Base-by-base conservation (phyloP, 2,113 vertebrate species). In the Lepus timidus region DNA sequence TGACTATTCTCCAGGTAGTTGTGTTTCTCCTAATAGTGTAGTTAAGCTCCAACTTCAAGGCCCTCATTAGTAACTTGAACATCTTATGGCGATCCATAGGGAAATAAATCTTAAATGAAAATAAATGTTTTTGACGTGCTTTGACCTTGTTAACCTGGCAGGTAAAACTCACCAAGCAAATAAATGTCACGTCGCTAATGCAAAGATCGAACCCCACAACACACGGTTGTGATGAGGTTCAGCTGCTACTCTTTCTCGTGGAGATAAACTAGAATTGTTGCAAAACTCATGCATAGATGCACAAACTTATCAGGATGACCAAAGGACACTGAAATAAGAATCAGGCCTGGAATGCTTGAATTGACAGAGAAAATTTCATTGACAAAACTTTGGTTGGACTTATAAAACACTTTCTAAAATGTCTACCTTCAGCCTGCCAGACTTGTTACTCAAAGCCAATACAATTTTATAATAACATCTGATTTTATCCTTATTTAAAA, bases 31-130 rank as follows among this genome's bases (percentile, higher is more conserved):
- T 94, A 93, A 93, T 67, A 86, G 94, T 31, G 88, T 70, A 31
- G 25, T 71, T 58, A 94, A 81, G 49, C 73, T 65, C 29, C 79
- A 79, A 93, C 74, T 94, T 94, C 67, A 91, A 58, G 86, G 93
- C 20, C 73, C 85, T 95, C 92, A 92, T 96, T 96, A 97, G 73
- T 79, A 90, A 84, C 64, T 67, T 90, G 73, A 94, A 74, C 93
- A 96, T 96, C 88, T 85, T 85, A 93, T 70, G 55, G 29, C 33
- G 75, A 27, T 68, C 90, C 29, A 62, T 29, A 89, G 92, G 67
- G 62, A 95, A 90, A 90, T 90, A 90, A 85, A 95, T 85, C 52
- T 74, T 81, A 76, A 74, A 93, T 70, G 75, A 93, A 95, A 84
- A 93, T 70, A 93, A 91, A 75, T 76, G 55, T 49, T 93, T 96